These are phyloP conservation scores for Coelopa frigida DNA, from an alignment of 1,140 invertebrate genomes.

Conservation along the genomic window DNA sequence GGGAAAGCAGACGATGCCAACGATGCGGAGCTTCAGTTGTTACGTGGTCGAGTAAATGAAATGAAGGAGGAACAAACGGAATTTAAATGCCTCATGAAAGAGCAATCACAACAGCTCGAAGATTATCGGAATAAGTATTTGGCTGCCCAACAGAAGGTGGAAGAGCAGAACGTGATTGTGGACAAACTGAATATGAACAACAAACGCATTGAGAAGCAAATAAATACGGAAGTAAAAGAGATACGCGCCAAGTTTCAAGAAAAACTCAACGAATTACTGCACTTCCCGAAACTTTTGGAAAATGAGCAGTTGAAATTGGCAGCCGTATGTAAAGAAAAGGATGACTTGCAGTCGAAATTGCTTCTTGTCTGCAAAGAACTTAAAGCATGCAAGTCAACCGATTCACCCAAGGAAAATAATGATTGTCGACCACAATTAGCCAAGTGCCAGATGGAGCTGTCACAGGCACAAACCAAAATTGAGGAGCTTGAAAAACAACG, in stretches of 20 bases:
- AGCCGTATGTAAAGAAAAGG: slow-evolving; percentile 56
- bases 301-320: slow-evolving; percentile 64
- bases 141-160: slow-evolving; percentile 63
- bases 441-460: slow-evolving; percentile 33
- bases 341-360: slow-evolving; percentile 34
- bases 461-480: slow-evolving; percentile 22
- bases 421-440: slow-evolving; percentile 30
- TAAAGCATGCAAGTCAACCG: slow-evolving; percentile 22
- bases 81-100: slow-evolving; percentile 57
- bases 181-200: slow-evolving; percentile 71
- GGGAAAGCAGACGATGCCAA: slow-evolving; percentile 20
- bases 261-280: slow-evolving; percentile 63
- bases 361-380: slow-evolving; percentile 39
- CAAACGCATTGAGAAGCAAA: slow-evolving; percentile 65
- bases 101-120: slow-evolving; percentile 62
- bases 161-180: slow-evolving; percentile 63
- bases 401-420: slow-evolving; percentile 1
- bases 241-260: slow-evolving; percentile 71
- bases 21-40: slow-evolving; percentile 30
- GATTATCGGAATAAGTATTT: slow-evolving; percentile 68
- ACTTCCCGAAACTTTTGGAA: slow-evolving; percentile 64
- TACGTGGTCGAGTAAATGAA: slow-evolving; percentile 32
- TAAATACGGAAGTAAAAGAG: slow-evolving; percentile 63
- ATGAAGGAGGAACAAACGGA: slow-evolving; percentile 50
- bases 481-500: slow-evolving; percentile 33